Evolutionary conservation across 30 jellyfish, hydroid and myxozoan genomes (phyloP).

Genomic region (Aurelia sp.): DNA sequence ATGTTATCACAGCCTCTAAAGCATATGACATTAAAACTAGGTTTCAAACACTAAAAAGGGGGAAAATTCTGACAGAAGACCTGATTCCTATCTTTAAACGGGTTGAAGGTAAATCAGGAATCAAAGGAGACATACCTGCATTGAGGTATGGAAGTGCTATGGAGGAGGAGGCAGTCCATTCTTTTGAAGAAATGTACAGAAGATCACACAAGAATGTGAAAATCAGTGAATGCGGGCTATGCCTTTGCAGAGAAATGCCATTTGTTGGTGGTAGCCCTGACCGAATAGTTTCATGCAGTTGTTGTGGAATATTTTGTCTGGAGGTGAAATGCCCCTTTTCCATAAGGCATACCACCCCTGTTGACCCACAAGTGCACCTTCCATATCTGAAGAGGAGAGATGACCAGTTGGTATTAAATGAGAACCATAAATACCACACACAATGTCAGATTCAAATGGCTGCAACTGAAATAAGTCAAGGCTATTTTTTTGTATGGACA

Average conservation of each 20-base stretch:
- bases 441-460: conserved; percentile 59
- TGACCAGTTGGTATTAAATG: background rate
- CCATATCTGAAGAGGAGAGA: background rate
- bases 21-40: background rate
- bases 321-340: conserved; percentile 71
- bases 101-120: conserved; percentile 12
- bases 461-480: background rate
- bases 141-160: conserved; percentile 60
- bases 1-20: background rate
- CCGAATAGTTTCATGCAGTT: conserved; percentile 33
- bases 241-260: conserved; percentile 20
- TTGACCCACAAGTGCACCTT: background rate
- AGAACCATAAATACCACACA: conserved; percentile 23
- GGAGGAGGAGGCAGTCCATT: conserved; percentile 22
- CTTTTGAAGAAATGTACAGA: background rate
- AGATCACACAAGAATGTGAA: conserved; percentile 11
- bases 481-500: conserved; percentile 50
- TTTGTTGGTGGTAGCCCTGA: conserved; percentile 81
- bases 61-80: background rate
- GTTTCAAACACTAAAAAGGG: background rate
- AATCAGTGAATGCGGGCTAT: conserved; percentile 27
- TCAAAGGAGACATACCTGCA: conserved; percentile 73
- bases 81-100: conserved; percentile 13
- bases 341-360: background rate
- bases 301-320: conserved; percentile 65